Conservation (phyloP, 2,113 vertebrate genomes). For the Papio anubis region DNA sequence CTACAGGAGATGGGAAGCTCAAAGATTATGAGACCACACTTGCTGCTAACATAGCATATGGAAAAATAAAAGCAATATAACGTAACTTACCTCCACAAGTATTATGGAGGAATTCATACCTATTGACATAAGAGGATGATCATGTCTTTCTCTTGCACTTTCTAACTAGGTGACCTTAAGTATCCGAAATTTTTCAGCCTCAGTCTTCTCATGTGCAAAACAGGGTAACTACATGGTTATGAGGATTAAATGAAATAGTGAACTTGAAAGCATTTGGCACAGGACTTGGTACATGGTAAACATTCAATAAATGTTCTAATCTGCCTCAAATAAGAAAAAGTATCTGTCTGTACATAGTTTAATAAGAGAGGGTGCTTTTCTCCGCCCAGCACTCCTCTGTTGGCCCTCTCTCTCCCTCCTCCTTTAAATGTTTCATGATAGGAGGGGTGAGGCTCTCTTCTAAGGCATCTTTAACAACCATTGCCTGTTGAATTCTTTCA, state of each 20-base stretch:
- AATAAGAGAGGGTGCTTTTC: not conserved
- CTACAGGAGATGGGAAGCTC: not conserved
- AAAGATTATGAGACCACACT: not conserved
- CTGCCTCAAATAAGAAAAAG: not conserved
- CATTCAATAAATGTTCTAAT: not conserved
- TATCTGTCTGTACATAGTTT: not conserved
- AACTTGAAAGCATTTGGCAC: not conserved
- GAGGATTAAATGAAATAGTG: not conserved
- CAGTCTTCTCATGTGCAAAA: not conserved
- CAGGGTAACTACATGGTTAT: not conserved
- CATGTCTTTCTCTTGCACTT: not conserved
- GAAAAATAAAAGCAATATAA: not conserved
- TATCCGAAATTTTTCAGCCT: not conserved
- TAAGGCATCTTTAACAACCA: not conserved
- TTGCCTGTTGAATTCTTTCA: not conserved
- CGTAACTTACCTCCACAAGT: not conserved
- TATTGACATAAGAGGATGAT: not conserved
- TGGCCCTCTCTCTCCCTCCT: not conserved
- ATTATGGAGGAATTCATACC: not conserved
- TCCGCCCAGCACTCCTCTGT: not conserved
- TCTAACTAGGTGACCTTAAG: not conserved
- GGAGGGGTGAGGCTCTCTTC: not conserved
- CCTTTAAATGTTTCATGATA: not conserved
- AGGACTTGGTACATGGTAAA: not conserved
- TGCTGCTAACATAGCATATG: not conserved